phyloP scores from a whole-genome alignment of 2,888 invertebrate genomes.

The Patella ulyssiponensis region DNA sequence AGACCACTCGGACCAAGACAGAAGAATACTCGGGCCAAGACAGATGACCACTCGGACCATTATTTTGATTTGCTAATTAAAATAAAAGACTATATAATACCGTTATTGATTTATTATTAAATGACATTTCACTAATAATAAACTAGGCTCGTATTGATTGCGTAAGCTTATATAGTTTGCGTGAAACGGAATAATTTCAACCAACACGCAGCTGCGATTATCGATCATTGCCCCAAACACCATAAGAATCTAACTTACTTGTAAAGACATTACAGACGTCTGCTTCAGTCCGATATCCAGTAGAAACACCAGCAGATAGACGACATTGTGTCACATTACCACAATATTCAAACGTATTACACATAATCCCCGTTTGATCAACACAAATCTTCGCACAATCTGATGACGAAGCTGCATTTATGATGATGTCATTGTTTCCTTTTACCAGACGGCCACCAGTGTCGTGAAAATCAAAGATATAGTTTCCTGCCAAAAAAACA shows the following conservation, averaged over 20 bases:
- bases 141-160: no score
- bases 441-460: constrained; percentile 28
- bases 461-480: constrained; percentile 43
- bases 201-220: no score
- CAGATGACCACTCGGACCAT: no score
- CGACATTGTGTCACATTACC: constrained; percentile 36
- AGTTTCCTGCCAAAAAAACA: constrained; percentile 38
- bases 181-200: no score
- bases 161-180: no score
- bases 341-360: constrained; percentile 48
- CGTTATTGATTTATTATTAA: no score
- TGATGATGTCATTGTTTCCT: constrained; percentile 31
- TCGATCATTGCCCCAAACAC: no score
- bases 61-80: no score
- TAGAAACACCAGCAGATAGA: constrained; percentile 30
- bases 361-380: constrained; percentile 33
- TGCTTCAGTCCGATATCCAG: constrained; percentile 12
- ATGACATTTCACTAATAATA: no score
- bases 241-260: constrained; percentile 26
- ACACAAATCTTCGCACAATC: constrained; percentile 53
- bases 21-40: no score
- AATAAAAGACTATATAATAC: no score
- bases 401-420: constrained; percentile 32
- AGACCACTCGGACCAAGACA: no score
- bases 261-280: constrained; percentile 38